Evolutionary conservation across 2,888 invertebrate genomes (phyloP).

Genomic region (Epinotia brunnichana): DNA sequence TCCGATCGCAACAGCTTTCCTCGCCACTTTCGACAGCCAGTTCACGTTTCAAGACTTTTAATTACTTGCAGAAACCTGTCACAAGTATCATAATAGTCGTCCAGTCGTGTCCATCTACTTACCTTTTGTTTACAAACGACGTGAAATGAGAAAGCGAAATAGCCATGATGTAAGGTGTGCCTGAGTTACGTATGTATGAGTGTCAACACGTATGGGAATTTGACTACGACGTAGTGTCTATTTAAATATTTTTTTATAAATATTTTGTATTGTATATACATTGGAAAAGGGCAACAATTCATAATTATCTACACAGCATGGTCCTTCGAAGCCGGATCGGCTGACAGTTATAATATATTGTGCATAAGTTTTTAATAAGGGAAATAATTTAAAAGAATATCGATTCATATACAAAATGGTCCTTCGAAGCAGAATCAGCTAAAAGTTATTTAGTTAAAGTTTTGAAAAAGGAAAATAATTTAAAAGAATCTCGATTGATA

Average conservation of each 20-base stretch:
- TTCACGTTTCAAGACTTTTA: constrained; percentile 72
- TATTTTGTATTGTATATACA: background rate
- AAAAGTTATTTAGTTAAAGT: no score
- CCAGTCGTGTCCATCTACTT: constrained; percentile 42
- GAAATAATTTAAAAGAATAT: no score
- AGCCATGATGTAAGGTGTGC: constrained; percentile 32
- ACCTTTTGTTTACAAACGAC: constrained; percentile 48
- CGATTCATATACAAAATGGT: no score
- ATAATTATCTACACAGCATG: background rate
- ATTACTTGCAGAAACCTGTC: constrained; percentile 65
- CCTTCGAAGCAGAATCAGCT: no score
- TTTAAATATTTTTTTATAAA: background rate
- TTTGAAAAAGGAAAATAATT: background rate
- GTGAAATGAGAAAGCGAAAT: constrained; percentile 43
- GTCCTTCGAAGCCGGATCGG: background rate
- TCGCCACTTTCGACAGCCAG: constrained; percentile 74
- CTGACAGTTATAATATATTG: background rate
- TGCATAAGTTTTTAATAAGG: no score
- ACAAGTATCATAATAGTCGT: constrained; percentile 48
- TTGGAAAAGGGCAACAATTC: background rate
- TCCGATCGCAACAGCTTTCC: constrained; percentile 74
- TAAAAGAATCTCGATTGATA: background rate
- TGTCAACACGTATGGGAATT: background rate
- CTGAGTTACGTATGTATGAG: constrained; percentile 13
- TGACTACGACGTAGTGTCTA: background rate